Evolutionary conservation across 2,888 invertebrate genomes (phyloP), one percentile per base, ranked within the genome.

Genomic region (Coleophora flavipennella): DNA sequence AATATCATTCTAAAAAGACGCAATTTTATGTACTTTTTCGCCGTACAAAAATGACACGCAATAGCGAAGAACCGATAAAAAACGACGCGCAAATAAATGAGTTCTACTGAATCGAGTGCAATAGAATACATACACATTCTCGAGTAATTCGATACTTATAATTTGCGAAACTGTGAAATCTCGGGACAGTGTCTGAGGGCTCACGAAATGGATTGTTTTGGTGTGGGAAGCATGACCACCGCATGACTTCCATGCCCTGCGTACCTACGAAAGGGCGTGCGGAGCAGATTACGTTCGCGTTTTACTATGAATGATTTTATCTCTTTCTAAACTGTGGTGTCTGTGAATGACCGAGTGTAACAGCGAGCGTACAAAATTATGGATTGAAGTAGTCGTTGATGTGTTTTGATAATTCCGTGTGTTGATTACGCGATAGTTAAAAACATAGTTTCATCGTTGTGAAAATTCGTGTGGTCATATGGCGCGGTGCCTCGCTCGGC

Each of bases 231-330:
- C 79, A 76, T 74, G 79, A 68, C 59, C 65, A 76, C 79, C 78
- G 83, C 84, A 79, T 84, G 84, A 84, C 80, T 83, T 73, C 81
- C 84, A 84, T 84, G 84, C 84, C 79, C 81, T 81, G 81, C 76
- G 78, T 78, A 68, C 69, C 62, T 76, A 78, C 74, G 77, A 71
- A 79, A 80, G 83, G 80, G 80, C 81, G 72, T 67, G 68, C 62
- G 61, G 67, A 59, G 60, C 54, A 43, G 63, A 80, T 79, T 83
- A 83, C 84, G 83, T 81, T 79, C 81, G 81, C 84, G 83, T 81
- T 81, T 20, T 81, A 81, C 80, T 83, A 83, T 83, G 83, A 84
- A 83, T 84, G 83, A 83, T 81, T 83, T 83, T 80, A 83, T 84
- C 83, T 84, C 83, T 81, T 81, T 84, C 83, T 83, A 80, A 78